Base-by-base conservation (phyloP, 2,888 invertebrate species). In the Hedychridium roseum region DNA sequence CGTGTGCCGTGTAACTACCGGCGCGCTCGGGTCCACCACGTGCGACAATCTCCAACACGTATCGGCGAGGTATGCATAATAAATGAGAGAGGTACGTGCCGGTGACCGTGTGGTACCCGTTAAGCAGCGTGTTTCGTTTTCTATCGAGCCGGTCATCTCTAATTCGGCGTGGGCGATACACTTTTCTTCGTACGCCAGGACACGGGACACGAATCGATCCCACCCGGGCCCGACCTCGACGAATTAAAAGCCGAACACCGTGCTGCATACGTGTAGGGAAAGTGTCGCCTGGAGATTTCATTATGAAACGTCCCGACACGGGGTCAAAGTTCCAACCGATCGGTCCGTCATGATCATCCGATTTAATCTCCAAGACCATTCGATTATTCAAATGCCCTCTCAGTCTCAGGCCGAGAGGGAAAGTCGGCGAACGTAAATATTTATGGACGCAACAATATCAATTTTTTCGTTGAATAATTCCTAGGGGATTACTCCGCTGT, bases 11-110 rank as follows among this genome's bases (percentile, higher is more conserved):
- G 54, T 64, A 64, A 64, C 57, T 64, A 63, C 54, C 46, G 60
- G 46, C 43, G 27, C 2, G 15, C 26, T 16, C 23, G 9, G 47
- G 49, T 45, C 48, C 57, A 45, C 60, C 64, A 66, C 65, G 65
- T 68, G 69, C 62, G 68, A 65, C 67, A 70, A 72, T 72, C 70
- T 71, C 59, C 62, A 58, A 71, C 66, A 66, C 66, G 68, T 70
- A 72, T 70, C 60, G 57, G 52, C 57, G 43, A 64, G 64, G 67
- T 66, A 70, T 72, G 71, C 70, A 72, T 71, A 71, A 72, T 70
- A 71, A 71, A 71, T 69, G 70, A 70, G 68, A 57, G 51, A 46
- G 57, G 54, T 51, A 52, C 54, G 54, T 52, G 56, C 44, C 56
- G 50, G 55, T 56, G 43, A 58, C 48, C 48, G 50, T n/a, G 42